Evolutionary conservation across 2,113 vertebrate species (phyloP).

Genomic region (Columbina picui): DNA sequence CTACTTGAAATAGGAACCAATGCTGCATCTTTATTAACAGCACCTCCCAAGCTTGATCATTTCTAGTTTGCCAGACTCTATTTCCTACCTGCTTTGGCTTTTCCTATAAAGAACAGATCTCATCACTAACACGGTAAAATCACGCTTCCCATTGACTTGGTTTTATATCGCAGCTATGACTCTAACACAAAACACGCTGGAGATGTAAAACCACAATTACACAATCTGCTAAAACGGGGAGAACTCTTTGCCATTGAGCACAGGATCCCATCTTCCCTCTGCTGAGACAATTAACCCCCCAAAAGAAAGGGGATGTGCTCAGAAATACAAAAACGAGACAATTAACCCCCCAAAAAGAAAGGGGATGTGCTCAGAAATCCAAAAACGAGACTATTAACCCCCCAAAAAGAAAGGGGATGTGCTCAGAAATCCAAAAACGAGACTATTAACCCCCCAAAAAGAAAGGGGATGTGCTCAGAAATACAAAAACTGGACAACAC

Average conservation of each 20-base stretch:
- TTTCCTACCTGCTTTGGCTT: neutral
- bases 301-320: neutral
- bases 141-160: too few species aligned
- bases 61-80: neutral
- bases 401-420: neutral
- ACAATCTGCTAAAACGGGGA: neutral
- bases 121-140: too few species aligned
- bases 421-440: too few species aligned
- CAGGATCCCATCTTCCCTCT: neutral
- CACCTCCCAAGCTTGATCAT: neutral
- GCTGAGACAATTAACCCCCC: neutral
- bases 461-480: neutral
- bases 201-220: neutral
- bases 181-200: neutral
- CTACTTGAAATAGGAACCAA: neutral
- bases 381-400: neutral
- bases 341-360: too few species aligned
- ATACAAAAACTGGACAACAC: neutral
- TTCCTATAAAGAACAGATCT: neutral
- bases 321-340: neutral
- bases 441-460: neutral
- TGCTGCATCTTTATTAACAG: neutral
- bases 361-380: neutral
- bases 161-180: neutral
- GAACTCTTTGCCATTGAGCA: neutral